Base-by-base conservation (phyloP, 2,113 vertebrate species). In the Hassar affinis region DNA sequence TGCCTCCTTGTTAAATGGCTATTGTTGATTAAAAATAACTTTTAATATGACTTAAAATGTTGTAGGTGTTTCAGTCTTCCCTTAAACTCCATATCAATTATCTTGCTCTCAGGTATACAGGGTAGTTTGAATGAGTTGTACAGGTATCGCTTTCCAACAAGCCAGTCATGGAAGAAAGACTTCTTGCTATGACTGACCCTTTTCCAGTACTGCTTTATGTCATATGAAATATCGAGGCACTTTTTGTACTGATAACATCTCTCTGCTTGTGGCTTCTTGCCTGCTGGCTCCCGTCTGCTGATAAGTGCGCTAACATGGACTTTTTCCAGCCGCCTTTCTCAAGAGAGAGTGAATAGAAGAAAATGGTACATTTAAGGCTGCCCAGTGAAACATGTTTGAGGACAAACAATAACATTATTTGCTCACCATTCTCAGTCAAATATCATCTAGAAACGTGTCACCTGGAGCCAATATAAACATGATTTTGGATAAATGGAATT, bases 241-340 rank as follows among this genome's bases (percentile, higher is more conserved):
- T 54, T 85, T 82, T 56, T 49, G 49, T 38, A 75, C 6, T 79
- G 86, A 87, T 86, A 84, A 49, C 51, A 82, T 87, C 80, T 68
- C 75, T 61, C 38, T 57, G 72, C 86, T 45, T 74, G 33, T 47
- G 84, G 22, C 68, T 75, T 54, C 15, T n/a, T 27, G 45, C 38
- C 52, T 84, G 71, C 83, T 77, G 61, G 61, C 69, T 42, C 38
- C 6, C 25, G 51, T 78, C 56, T 78, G 66, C 66, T 81, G 79
- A 79, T 82, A 85, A 82, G 74, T 78, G 57, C 57, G 22, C 75
- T 14, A 62, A 79, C 30, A 62, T 14, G 54, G 45, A 47, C 71
- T 51, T 80, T 75, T 72, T 78, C 25, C 42, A 74, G 78, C 84
- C 54, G 27, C 49, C 42, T 79, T 83, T 80, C 62, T 77, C 69